A percentile compares a stretch with the other conserved stretches of the same genome.
These are phyloP conservation scores for Drosophila chauvacae DNA, from an alignment of 1,140 invertebrate species.

Conservation along the genomic window DNA sequence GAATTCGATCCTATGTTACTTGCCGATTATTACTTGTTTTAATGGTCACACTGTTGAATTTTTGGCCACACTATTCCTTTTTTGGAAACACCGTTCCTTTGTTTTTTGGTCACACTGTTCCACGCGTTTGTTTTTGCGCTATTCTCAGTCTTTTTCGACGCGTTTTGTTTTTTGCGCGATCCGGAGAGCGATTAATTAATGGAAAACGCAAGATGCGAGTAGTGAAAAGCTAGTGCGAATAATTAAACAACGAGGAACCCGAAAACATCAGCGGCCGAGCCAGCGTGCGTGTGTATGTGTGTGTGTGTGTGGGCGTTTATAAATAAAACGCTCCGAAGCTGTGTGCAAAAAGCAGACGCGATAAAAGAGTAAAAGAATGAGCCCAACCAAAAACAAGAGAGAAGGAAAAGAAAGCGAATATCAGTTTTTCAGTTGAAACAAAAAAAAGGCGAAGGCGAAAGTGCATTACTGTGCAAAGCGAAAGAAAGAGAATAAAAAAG, in stretches of 20 bases:
- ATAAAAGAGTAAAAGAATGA: constrained; percentile 79
- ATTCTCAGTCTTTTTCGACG: constrained; percentile 55
- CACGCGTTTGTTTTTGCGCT: constrained; percentile 48
- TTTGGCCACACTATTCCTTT: not conserved
- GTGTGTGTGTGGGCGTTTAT: constrained; percentile 60
- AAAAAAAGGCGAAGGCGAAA: constrained; percentile 66
- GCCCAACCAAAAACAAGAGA: constrained; percentile 64
- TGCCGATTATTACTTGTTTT: too few species aligned
- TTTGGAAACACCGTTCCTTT: too few species aligned
- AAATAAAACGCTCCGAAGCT: constrained; percentile 79
- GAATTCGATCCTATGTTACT: too few species aligned
- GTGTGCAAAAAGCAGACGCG: constrained; percentile 77
- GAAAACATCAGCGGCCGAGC: constrained; percentile 42
- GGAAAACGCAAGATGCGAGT: constrained; percentile 48
- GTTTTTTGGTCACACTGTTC: constrained; percentile 10
- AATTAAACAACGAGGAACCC: constrained; percentile 40
- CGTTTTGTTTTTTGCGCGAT: constrained; percentile 63
- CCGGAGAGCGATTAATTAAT: constrained; percentile 57
- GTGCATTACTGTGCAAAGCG: constrained; percentile 66
- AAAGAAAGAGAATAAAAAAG: constrained; percentile 9
- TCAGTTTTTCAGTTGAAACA: constrained; percentile 56
- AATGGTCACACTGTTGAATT: too few species aligned
- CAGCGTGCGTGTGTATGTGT: constrained; percentile 41
- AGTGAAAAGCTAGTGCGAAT: constrained; percentile 37
- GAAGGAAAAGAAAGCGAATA: constrained; percentile 68